Evolutionary conservation across 1,140 invertebrate genomes (phyloP).

Genomic region (Drosophila navojoa): DNA sequence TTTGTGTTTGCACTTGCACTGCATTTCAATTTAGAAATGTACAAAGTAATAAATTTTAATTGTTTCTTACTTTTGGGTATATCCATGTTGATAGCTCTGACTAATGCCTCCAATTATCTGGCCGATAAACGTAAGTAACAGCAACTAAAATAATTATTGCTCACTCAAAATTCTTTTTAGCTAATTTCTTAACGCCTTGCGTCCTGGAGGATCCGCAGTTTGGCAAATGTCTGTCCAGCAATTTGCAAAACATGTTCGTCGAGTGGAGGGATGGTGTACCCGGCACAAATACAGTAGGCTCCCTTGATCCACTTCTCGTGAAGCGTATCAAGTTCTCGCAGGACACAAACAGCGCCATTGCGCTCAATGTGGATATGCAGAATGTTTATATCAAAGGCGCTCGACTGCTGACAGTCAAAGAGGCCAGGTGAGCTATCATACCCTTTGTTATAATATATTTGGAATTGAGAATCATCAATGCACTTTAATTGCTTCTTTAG

Average conservation of each 20-base stretch:
- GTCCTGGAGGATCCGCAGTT: constrained; percentile 42
- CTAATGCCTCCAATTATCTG: constrained; percentile 48
- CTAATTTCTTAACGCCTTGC: constrained; percentile 59
- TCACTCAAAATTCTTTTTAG: constrained; percentile 22
- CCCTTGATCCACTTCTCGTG: constrained; percentile 56
- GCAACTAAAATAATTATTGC: neutral
- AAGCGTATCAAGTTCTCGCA: constrained; percentile 63
- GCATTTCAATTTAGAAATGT: constrained; percentile 36
- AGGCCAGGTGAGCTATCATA: constrained; percentile 39
- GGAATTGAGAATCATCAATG: too few species aligned
- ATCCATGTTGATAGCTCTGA: constrained; percentile 3
- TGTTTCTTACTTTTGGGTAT: constrained; percentile 35
- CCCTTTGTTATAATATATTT: too few species aligned
- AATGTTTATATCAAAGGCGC: constrained; percentile 56
- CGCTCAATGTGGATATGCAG: constrained; percentile 59
- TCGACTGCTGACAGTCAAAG: constrained; percentile 35
- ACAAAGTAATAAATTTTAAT: constrained; percentile 18
- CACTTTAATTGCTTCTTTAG: constrained; percentile 16
- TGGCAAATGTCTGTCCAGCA: constrained; percentile 48
- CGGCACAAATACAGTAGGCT: constrained; percentile 48
- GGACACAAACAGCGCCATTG: constrained; percentile 38
- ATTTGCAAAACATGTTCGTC: constrained; percentile 55
- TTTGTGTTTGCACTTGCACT: neutral
- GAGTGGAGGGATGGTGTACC: constrained; percentile 71
- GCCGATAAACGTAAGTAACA: constrained; percentile 56